A percentile compares a stretch with the other conserved stretches of the same genome.
These are phyloP conservation scores for Spisula solida DNA, from an alignment of 2,888 invertebrate genomes.

Conservation along the genomic window DNA sequence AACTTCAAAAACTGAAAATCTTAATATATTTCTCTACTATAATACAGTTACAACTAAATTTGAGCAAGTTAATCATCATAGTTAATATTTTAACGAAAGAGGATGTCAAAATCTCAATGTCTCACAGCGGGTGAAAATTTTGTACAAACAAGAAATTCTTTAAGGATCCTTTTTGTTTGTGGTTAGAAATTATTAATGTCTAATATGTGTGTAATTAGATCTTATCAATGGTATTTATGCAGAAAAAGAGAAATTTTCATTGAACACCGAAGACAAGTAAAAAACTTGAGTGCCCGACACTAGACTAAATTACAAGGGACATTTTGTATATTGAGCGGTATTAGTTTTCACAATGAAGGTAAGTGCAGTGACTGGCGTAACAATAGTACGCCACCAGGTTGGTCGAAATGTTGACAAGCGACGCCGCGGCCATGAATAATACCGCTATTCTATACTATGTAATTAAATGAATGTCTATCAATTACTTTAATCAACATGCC, in stretches of 20 bases:
- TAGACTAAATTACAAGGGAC: constrained; percentile 43
- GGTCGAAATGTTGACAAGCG: constrained; percentile 45
- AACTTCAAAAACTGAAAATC: not conserved
- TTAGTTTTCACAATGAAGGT: constrained; percentile 42
- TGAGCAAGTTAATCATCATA: not conserved
- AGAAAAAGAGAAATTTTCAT: not conserved
- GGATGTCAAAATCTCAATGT: not conserved
- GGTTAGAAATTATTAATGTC: not conserved
- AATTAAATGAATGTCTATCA: constrained; percentile 60
- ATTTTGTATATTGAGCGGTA: not conserved
- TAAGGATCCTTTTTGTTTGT: not conserved
- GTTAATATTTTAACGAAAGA: not conserved
- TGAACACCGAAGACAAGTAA: constrained; percentile 23
- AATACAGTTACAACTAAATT: not conserved
- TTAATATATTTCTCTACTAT: not conserved
- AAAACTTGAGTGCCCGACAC: not conserved
- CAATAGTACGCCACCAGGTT: constrained; percentile 23
- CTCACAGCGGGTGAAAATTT: not conserved
- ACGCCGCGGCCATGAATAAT: constrained; percentile 19
- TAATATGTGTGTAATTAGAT: not conserved
- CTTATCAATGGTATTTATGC: not conserved
- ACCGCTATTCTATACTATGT: constrained; percentile 20
- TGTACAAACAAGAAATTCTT: not conserved
- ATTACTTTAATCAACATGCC: constrained; percentile 52
- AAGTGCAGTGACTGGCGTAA: constrained; percentile 36